These are phyloP conservation scores for Lasioglossum marginatum DNA, from an alignment of 2,888 invertebrate species.

Conservation along the genomic window DNA sequence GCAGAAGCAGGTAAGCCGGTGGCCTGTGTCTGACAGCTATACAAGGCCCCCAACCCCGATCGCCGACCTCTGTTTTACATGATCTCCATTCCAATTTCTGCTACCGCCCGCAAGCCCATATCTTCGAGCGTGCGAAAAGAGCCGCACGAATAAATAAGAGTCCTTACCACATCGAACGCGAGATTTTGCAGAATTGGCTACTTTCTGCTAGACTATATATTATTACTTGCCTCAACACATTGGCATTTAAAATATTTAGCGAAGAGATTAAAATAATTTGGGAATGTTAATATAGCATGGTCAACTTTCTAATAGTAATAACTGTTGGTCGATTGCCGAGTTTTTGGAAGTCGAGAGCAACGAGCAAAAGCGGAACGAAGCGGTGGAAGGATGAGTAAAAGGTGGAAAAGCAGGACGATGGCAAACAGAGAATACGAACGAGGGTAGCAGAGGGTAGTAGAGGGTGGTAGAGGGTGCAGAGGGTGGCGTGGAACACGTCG, in stretches of 20 bases:
- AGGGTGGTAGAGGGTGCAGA: not conserved
- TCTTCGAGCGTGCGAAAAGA: not conserved
- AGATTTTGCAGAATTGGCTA: not conserved
- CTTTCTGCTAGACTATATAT: not conserved
- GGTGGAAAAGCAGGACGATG: slow-evolving; percentile 23
- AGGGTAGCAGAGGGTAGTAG: not conserved
- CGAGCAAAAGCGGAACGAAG: slow-evolving; percentile 5
- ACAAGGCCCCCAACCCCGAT: slow-evolving; percentile 42
- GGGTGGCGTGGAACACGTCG: slow-evolving; percentile 73
- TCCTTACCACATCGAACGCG: not conserved
- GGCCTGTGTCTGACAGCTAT: slow-evolving; percentile 75
- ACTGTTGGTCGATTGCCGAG: too few species aligned
- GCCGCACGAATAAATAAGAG: slow-evolving; percentile 25
- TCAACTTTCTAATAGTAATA: too few species aligned
- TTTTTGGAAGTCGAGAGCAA: slow-evolving; percentile 20
- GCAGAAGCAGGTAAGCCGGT: slow-evolving; percentile 59
- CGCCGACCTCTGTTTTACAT: slow-evolving; percentile 31
- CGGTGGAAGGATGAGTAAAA: not conserved
- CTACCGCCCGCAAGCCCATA: not conserved
- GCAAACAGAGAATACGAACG: slow-evolving; percentile 16
- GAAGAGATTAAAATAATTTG: too few species aligned
- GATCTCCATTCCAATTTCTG: slow-evolving; percentile 43
- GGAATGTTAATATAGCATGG: too few species aligned
- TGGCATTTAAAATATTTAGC: not conserved
- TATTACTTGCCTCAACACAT: not conserved